Percentiles rank a stretch among this genome's conserved stretches.
These are phyloP conservation scores for Cherax destructor DNA, from an alignment of 1,140 invertebrate species.

Conservation along the genomic window DNA sequence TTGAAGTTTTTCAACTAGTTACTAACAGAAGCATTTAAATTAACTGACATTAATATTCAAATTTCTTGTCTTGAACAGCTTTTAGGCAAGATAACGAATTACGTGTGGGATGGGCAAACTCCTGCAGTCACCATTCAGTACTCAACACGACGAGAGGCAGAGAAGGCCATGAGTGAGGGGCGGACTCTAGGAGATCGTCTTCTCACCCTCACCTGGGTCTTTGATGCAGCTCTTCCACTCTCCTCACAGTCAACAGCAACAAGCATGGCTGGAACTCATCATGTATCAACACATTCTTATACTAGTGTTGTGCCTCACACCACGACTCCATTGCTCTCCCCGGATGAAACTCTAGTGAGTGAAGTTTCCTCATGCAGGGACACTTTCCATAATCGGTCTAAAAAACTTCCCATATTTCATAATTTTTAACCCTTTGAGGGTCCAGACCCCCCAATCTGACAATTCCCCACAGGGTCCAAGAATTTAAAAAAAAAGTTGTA, in stretches of 20 bases:
- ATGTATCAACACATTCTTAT: slow-evolving; percentile 40
- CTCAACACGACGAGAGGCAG: slow-evolving; percentile 84
- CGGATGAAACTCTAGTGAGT: slow-evolving; percentile 61
- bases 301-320: slow-evolving; percentile 44
- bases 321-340: slow-evolving; percentile 48
- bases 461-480: no score
- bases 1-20: no score
- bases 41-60: background rate
- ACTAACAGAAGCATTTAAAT: no score
- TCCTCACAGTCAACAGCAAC: slow-evolving; percentile 4
- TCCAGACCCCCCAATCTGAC: no score
- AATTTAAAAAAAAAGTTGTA: no score
- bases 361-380: background rate
- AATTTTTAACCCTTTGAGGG: background rate
- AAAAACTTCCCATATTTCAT: background rate
- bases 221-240: slow-evolving; percentile 49
- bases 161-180: slow-evolving; percentile 82
- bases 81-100: slow-evolving; percentile 84
- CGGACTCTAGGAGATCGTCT: slow-evolving; percentile 80
- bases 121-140: slow-evolving; percentile 84
- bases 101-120: slow-evolving; percentile 81
- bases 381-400: background rate
- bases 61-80: slow-evolving; percentile 76
- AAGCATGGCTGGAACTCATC: background rate
- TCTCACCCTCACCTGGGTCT: slow-evolving; percentile 75